Conservation (phyloP, 1,140 invertebrate genomes). For the Procambarus virginalis region DNA sequence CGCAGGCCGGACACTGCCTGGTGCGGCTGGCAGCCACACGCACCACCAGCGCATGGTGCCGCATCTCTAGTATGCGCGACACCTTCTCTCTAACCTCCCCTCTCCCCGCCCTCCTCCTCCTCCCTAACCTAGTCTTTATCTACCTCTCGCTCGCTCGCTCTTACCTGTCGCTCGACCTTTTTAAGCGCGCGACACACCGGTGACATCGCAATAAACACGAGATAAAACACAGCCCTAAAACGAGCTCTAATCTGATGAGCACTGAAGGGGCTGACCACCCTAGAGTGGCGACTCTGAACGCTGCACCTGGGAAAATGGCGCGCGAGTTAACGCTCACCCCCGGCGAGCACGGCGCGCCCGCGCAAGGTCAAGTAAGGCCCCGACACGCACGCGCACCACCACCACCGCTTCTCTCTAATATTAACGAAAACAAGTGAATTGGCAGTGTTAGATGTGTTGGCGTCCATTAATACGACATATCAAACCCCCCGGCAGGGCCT, state of each 20-base stretch:
- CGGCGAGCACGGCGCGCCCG: slow-evolving; percentile 2
- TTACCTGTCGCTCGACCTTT: no score
- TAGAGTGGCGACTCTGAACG: not conserved
- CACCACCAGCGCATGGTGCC: not conserved
- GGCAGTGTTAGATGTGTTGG: not conserved
- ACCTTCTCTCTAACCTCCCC: not conserved
- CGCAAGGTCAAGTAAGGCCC: slow-evolving; percentile 28
- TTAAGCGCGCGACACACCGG: not conserved
- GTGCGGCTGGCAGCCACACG: not conserved
- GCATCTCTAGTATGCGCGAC: not conserved
- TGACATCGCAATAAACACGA: not conserved
- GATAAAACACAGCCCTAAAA: not conserved
- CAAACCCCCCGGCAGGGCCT: no score
- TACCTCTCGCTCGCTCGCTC: no score
- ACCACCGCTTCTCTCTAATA: not conserved
- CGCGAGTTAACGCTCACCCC: not conserved
- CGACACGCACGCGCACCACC: not conserved
- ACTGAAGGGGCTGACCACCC: not conserved
- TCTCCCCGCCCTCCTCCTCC: no score
- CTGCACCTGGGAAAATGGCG: not conserved
- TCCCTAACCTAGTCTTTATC: no score
- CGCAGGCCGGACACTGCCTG: not conserved
- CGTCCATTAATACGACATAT: no score
- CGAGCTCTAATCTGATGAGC: not conserved
- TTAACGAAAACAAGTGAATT: slow-evolving; percentile 4